These are phyloP conservation scores for Sandelia bainsii DNA, from an alignment of 2,797 vertebrate genomes.

Conservation along the genomic window DNA sequence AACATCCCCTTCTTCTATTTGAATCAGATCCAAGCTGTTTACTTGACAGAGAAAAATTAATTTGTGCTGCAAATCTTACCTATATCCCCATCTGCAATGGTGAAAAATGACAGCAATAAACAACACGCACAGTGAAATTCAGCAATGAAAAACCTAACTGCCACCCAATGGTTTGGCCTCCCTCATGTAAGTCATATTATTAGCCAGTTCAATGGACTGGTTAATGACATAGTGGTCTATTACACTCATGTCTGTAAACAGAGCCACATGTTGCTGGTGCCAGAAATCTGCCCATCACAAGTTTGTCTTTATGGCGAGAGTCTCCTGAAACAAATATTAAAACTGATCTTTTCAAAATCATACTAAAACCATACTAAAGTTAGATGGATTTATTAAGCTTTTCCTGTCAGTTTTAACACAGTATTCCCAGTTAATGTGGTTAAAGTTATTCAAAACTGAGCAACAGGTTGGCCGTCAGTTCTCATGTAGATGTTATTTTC, in stretches of 20 bases:
- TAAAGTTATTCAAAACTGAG: too few species aligned
- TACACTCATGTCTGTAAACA: constrained; percentile 81
- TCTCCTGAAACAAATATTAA: constrained; percentile 13
- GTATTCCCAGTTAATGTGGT: too few species aligned
- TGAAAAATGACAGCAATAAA: constrained; percentile 35
- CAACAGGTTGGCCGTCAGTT: too few species aligned
- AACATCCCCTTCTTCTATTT: constrained; percentile 23
- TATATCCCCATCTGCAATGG: constrained; percentile 36
- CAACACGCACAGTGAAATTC: constrained; percentile 63
- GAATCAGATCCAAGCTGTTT: constrained; percentile 28
- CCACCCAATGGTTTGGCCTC: constrained; percentile 60
- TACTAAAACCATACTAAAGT: neutral
- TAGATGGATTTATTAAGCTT: neutral
- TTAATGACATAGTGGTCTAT: constrained; percentile 81
- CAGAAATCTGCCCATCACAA: constrained; percentile 73
- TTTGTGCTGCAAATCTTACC: constrained; percentile 42
- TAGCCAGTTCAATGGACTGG: constrained; percentile 81
- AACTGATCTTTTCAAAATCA: neutral
- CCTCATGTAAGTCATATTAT: constrained; percentile 81
- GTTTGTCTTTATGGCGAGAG: constrained; percentile 50
- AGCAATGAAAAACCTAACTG: constrained; percentile 44
- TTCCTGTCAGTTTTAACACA: neutral
- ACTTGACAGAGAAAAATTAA: constrained; percentile 11
- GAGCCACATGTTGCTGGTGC: constrained; percentile 64
- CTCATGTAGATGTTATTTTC: too few species aligned